Percentiles rank a stretch among this genome's conserved stretches.
Conservation (phyloP, 2,888 invertebrate species). For the Drosophila eohydei region DNA sequence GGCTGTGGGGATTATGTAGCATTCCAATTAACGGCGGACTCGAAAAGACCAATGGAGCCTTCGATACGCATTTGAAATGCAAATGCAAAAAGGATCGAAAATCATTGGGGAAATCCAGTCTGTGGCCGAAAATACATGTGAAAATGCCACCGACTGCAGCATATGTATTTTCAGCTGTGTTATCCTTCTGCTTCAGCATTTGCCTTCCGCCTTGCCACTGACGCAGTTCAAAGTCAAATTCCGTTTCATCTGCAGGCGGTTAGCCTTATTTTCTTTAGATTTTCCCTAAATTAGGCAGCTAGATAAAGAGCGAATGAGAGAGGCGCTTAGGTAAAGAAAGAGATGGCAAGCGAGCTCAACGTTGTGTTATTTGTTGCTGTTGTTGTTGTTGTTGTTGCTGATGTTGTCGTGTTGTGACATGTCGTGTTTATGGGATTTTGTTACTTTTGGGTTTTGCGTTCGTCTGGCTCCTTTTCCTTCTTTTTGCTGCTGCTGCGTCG, state of each 20-base stretch:
- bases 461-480: conserved; percentile 15
- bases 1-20: conserved; percentile 55
- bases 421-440: conserved; percentile 80
- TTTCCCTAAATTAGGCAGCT: conserved; percentile 40
- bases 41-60: conserved; percentile 34
- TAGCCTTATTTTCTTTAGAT: conserved; percentile 30
- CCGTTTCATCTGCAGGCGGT: conserved; percentile 31
- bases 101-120: conserved; percentile 73
- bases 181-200: conserved; percentile 13
- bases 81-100: conserved; percentile 63
- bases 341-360: conserved; percentile 5
- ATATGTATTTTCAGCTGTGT: conserved; percentile 24
- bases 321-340: neutral
- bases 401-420: conserved; percentile 68
- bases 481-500: conserved; percentile 1
- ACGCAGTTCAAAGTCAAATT: conserved; percentile 65
- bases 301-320: neutral
- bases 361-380: conserved; percentile 15
- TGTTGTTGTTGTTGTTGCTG: conserved; percentile 9
- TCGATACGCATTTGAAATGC: conserved; percentile 66
- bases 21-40: conserved; percentile 63
- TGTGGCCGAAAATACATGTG: conserved; percentile 51
- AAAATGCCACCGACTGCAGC: conserved; percentile 31
- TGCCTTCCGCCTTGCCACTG: conserved; percentile 26
- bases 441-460: conserved; percentile 50